phyloP scores from a whole-genome alignment of 2,888 invertebrate genomes.

The Thymelicus acteon region DNA sequence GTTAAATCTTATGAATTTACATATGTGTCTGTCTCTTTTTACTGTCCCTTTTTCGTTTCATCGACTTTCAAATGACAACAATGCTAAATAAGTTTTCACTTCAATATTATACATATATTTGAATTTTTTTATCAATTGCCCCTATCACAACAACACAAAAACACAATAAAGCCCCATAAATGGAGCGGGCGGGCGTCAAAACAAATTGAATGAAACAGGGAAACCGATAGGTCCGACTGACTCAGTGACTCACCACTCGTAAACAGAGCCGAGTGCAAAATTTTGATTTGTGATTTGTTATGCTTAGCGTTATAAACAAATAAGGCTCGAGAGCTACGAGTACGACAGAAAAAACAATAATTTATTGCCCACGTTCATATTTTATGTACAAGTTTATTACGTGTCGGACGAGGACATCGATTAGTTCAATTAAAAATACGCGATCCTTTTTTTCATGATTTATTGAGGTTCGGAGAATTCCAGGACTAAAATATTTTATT shows the following conservation, averaged over 20 bases:
- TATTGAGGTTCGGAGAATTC: not conserved
- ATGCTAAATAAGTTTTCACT: too few species aligned
- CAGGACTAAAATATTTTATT: not conserved
- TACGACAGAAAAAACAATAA: slow-evolving; percentile 5
- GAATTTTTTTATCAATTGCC: too few species aligned
- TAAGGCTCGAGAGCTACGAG: slow-evolving; percentile 4
- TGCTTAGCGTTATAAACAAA: slow-evolving; percentile 20
- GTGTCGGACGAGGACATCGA: not conserved
- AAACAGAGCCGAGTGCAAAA: slow-evolving; percentile 29
- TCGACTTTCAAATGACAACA: too few species aligned
- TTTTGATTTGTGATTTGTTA: slow-evolving; percentile 33
- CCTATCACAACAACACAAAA: not conserved
- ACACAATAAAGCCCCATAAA: not conserved
- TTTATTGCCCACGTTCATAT: slow-evolving; percentile 12
- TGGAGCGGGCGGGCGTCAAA: slow-evolving; percentile 15
- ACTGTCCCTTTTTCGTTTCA: too few species aligned
- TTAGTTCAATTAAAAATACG: slow-evolving; percentile 1
- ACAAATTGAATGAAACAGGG: slow-evolving; percentile 12
- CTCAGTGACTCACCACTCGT: slow-evolving; percentile 10
- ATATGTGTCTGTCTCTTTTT: too few species aligned
- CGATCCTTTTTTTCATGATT: not conserved
- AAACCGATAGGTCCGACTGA: not conserved
- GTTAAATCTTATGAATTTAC: too few species aligned
- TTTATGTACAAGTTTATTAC: not conserved
- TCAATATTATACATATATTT: too few species aligned